These are phyloP conservation scores for Orientallactaga sibirica DNA, from an alignment of 2,797 vertebrate genomes.

Conservation along the genomic window DNA sequence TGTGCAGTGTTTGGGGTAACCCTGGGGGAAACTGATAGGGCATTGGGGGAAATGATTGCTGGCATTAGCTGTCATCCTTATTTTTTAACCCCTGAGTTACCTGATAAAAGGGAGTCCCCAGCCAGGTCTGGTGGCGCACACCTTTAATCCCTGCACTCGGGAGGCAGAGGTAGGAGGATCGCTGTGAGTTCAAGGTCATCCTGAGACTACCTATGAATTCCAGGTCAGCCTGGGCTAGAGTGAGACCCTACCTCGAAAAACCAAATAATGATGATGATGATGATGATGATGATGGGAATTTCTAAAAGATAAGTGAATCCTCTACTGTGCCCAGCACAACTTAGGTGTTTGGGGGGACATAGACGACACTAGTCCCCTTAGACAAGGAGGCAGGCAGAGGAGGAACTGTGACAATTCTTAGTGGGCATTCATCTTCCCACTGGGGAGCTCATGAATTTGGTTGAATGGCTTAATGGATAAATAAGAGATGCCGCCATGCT, in stretches of 20 bases:
- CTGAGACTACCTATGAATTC: no score
- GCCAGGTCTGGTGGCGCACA: no score
- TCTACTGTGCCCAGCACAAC: not conserved
- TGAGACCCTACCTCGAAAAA: no score
- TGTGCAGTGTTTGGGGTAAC: not conserved
- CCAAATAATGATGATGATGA: no score
- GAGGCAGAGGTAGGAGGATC: no score
- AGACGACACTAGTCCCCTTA: not conserved
- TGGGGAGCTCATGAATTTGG: no score
- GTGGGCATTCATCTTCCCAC: no score
- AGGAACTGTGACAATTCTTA: fast-evolving
- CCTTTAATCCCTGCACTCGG: no score
- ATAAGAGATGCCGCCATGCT: not conserved
- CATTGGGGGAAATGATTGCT: fast-evolving
- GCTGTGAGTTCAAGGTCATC: no score
- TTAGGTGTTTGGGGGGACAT: not conserved
- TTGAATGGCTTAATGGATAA: not conserved
- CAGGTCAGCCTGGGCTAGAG: no score
- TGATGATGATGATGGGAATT: no score
- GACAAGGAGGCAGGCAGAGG: not conserved
- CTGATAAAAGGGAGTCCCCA: not conserved
- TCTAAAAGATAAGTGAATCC: fast-evolving
- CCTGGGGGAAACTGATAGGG: fast-evolving
- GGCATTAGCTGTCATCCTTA: fast-evolving
- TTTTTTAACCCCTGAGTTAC: no score